Conservation (phyloP, 2,888 invertebrate genomes). For the Cerastis rubricosa region DNA sequence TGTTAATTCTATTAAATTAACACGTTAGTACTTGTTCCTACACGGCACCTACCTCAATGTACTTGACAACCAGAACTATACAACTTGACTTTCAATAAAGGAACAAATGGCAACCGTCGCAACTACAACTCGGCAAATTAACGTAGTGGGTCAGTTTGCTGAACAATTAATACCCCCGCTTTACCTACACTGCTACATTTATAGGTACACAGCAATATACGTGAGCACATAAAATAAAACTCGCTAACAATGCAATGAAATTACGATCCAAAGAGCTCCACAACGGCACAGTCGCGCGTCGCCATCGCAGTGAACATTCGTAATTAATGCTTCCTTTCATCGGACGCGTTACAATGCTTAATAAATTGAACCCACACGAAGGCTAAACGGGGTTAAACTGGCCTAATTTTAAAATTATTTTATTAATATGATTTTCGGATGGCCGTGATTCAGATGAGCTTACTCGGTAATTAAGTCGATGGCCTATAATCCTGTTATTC, state of each 20-base stretch:
- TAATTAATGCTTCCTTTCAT: conserved; percentile 61
- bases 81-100: neutral
- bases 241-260: conserved; percentile 45
- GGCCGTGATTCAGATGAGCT: conserved; percentile 33
- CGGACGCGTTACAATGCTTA: conserved; percentile 51
- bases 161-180: neutral
- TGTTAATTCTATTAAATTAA: neutral
- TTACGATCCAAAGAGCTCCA: conserved; percentile 38
- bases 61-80: neutral
- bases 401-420: conserved; percentile 38
- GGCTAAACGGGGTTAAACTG: conserved; percentile 47
- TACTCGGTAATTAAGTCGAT: conserved; percentile 30
- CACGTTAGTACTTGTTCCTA: neutral
- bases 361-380: conserved; percentile 53
- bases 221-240: conserved; percentile 12
- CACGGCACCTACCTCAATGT: neutral
- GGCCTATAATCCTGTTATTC: conserved; percentile 44
- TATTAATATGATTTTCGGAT: conserved; percentile 34
- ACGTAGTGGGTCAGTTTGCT: neutral
- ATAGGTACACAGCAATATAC: neutral
- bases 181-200: neutral
- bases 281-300: neutral
- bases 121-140: neutral
- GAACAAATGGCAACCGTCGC: neutral
- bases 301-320: conserved; percentile 34